phyloP scores from a whole-genome alignment of 1,140 invertebrate species.

The Penaeus chinensis region DNA sequence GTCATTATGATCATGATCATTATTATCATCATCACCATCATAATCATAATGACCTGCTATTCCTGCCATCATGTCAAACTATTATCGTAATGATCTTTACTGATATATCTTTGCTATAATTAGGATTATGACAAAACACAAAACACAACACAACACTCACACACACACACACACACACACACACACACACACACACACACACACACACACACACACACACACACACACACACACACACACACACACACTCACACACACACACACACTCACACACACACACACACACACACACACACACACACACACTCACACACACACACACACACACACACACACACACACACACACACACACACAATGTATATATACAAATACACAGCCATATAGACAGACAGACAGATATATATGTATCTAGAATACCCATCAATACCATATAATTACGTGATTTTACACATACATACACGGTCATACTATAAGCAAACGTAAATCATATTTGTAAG shows the following conservation, averaged over 20 bases:
- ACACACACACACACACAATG: not conserved
- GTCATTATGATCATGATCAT: no score
- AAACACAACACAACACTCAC: not conserved
- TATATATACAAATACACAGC: not conserved
- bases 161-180: not conserved
- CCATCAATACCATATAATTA: no score
- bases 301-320: not conserved
- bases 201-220: not conserved
- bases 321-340: not conserved
- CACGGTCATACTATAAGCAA: no score
- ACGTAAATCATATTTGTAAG: no score
- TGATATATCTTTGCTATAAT: no score
- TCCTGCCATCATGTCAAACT: no score
- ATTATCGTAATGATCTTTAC: no score
- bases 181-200: not conserved
- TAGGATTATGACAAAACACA: no score
- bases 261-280: not conserved
- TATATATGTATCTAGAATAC: not conserved
- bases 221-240: not conserved
- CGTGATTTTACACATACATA: no score
- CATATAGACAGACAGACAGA: not conserved
- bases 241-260: slow-evolving; percentile 9
- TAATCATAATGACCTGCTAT: no score
- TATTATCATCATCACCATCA: no score
- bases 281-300: not conserved